These are phyloP conservation scores for Alviniconcha strummeri DNA, from an alignment of 2,888 invertebrate genomes.

Conservation along the genomic window DNA sequence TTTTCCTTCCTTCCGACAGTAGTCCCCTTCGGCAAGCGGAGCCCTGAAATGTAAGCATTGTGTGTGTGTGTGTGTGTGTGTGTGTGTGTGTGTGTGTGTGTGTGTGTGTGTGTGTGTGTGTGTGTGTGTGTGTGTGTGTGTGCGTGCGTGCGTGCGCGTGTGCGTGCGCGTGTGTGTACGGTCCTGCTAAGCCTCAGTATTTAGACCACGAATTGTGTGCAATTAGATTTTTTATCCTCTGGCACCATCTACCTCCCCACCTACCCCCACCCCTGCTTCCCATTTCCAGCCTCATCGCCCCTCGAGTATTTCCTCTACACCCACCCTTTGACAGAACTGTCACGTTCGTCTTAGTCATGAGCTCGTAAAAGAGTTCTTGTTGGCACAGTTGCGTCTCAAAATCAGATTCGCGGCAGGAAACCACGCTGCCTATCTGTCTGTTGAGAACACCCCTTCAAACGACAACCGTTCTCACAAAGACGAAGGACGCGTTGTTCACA, in stretches of 20 bases:
- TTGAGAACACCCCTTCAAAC: too few species aligned
- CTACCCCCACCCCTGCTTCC: neutral
- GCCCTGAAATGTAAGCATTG: neutral
- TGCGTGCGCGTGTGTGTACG: neutral
- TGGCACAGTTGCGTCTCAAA: too few species aligned
- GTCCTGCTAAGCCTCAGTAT: neutral
- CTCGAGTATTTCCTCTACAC: slow-evolving; percentile 6
- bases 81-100: neutral
- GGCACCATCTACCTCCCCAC: neutral
- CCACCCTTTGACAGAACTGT: too few species aligned
- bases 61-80: slow-evolving; percentile 1
- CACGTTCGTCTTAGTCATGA: too few species aligned
- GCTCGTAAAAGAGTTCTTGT: too few species aligned
- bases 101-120: neutral
- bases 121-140: neutral
- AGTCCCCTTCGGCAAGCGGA: too few species aligned
- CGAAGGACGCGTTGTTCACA: too few species aligned
- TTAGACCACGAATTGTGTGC: neutral
- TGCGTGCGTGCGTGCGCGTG: neutral
- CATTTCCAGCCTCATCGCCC: neutral
- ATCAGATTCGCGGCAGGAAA: too few species aligned
- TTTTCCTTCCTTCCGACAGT: too few species aligned
- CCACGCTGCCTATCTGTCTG: too few species aligned
- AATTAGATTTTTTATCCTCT: neutral
- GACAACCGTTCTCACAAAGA: too few species aligned